These are phyloP conservation scores for Struthidea cinerea DNA, from an alignment of 2,113 vertebrate genomes.

Conservation along the genomic window DNA sequence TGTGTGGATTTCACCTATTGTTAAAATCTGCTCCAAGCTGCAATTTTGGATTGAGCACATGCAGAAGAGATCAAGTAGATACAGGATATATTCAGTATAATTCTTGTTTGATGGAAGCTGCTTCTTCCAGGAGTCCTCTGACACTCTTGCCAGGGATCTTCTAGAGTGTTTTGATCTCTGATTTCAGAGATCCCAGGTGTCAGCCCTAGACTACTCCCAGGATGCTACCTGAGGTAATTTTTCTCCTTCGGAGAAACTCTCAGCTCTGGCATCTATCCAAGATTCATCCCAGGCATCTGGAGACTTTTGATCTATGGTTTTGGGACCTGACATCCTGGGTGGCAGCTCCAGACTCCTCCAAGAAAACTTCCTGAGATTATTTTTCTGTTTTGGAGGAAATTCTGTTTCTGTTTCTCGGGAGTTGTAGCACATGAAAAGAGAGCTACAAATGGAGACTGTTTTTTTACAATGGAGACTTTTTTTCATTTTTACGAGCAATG, in stretches of 20 bases:
- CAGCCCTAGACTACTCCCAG: neutral
- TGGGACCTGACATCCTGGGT: neutral
- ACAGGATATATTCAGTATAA: neutral
- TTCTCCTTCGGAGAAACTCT: neutral
- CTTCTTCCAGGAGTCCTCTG: neutral
- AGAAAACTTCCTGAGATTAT: neutral
- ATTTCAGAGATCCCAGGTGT: neutral
- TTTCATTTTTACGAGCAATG: neutral
- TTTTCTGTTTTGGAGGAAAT: neutral
- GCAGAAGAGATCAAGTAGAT: neutral
- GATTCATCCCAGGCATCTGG: neutral
- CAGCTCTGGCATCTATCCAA: neutral
- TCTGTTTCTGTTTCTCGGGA: neutral
- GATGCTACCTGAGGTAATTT: neutral
- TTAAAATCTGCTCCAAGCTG: neutral
- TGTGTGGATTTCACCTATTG: neutral
- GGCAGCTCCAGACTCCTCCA: neutral
- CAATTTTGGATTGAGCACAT: neutral
- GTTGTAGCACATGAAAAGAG: neutral
- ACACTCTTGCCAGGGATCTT: neutral
- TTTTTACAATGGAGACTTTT: no score
- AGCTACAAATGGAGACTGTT: neutral
- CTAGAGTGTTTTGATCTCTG: neutral
- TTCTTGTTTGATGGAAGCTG: neutral
- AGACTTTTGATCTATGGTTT: neutral